Percentiles rank a stretch among this genome's conserved stretches.
Conservation (phyloP, 1,140 invertebrate genomes). For the Drosophila repleta region DNA sequence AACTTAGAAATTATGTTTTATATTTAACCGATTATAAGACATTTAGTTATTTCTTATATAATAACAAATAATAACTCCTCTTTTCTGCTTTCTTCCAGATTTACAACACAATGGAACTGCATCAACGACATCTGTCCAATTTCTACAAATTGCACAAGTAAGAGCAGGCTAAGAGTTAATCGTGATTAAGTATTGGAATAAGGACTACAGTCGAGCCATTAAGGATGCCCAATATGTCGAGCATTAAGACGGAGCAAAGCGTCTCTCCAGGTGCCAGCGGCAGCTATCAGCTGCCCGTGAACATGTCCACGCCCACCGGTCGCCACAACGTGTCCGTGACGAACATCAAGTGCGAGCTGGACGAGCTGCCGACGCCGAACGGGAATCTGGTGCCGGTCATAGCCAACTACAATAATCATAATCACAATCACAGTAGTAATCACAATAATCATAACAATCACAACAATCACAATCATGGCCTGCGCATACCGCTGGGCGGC, state of each 20-base stretch:
- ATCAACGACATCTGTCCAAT: conserved; percentile 81
- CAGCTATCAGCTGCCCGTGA: conserved; percentile 66
- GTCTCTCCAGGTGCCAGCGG: conserved; percentile 44
- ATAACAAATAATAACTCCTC: neutral
- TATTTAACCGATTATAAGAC: too few relatives aligned
- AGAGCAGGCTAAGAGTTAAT: conserved; percentile 9
- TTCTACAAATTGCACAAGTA: conserved; percentile 77
- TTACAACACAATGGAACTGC: conserved; percentile 77
- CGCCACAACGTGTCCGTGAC: conserved; percentile 83
- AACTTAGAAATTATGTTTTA: neutral
- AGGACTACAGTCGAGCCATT: conserved; percentile 6
- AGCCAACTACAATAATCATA: conserved; percentile 64
- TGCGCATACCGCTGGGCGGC: conserved; percentile 69
- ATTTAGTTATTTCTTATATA: neutral
- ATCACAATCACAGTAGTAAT: conserved; percentile 27
- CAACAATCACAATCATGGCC: conserved; percentile 28
- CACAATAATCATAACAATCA: conserved; percentile 30
- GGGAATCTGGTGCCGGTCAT: conserved; percentile 78
- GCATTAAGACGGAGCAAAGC: conserved; percentile 74
- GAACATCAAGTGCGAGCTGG: conserved; percentile 82
- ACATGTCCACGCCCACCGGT: conserved; percentile 55
- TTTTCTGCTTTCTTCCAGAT: conserved; percentile 40
- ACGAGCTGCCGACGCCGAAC: conserved; percentile 68
- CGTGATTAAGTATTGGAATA: conserved; percentile 6
- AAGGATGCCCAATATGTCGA: conserved; percentile 72